Base-by-base conservation (phyloP, 1,140 invertebrate genomes). In the Anagrus nilaparvatae region DNA sequence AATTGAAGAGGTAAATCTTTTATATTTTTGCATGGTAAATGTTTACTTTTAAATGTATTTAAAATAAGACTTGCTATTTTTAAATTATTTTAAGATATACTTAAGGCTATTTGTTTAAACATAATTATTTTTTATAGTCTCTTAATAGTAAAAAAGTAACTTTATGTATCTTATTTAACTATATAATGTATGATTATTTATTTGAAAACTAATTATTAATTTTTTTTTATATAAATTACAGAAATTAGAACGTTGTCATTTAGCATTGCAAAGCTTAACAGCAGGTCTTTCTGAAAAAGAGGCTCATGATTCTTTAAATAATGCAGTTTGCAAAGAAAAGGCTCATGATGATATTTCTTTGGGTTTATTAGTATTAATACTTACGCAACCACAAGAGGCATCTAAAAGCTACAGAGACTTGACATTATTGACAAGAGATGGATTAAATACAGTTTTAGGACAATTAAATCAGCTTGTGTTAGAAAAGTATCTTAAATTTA, bases 311-410 rank as follows among this genome's bases (percentile, higher is more conserved):
- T 82, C 81, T 9, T 70, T 96, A 9, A 91, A 86, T 58, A 87
- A 82, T 67, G 79, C 85, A 24, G 81, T 90, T 33, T 84, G 83
- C 56, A 92, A 93, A 61, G 87, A 90, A 44, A 81, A 82, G 56
- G 82, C 79, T 50, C 84, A 88, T 63, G 91, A 97, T 67, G 92
- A 97, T 60, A 81, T 96, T 31, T 91, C 86, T 33, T 65, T 95
- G 44, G 93, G 93, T 29, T 77, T 97, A 53, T 67, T 97, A 10
- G 84, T 87, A 54, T 76, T 78, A 39, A 93, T 97, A 58, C 70
- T 97, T 41, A 83, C 82, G n/a, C 91, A 97, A 55, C 83, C 86
- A 24, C 73, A 76, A 46, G 79, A 79, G 61, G 86, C 86, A 28
- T 66, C 79, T 2, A 89, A 88, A 77, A 84, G 80, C 70, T 96